Evolutionary conservation across 2,888 invertebrate species (phyloP), one percentile per base, ranked within the genome.

Genomic region (Drosophila paranaensis): DNA sequence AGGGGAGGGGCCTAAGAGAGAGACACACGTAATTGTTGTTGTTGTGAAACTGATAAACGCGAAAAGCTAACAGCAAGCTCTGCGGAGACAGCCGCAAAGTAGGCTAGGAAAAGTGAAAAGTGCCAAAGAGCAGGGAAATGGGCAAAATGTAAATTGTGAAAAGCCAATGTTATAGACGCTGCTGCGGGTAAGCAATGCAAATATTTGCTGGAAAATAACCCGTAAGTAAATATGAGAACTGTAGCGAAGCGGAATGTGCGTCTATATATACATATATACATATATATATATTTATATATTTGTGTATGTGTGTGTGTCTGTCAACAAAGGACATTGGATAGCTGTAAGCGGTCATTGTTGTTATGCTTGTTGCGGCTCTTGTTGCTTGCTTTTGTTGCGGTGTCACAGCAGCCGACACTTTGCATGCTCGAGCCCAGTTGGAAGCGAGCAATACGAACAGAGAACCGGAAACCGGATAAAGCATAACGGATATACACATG

Each of bases 201-300:
- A 82, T 83, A 87, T 82, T 83, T 82, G 71, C 75, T 55, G 55
- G 63, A 62, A 77, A 81, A 87, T 83, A 83, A 81, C 82, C 74
- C 66, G 64, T 71, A 75, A 83, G 81, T 71, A 81, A 81, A 83
- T 81, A 83, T 77, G 64, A 78, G 71, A 81, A 70, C 73, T 77
- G 75, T 77, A 81, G 45, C 40, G 67, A 54, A 37, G 50, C 54
- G 40, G 51, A 50, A 50, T 50, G 50, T 50, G 55, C 20, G 30
- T 20, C 10, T n/a, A n/a, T n/a, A n/a, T n/a, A n/a, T n/a, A n/a
- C n/a, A n/a, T 48, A 8, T 30, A 53, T 10, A 1, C 40, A 27
- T 37, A 16, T n/a, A 27, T 35, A 35, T 27, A 27, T 54, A 10
- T 43, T 13, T 30, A 30, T 13, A 37, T 48, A 48, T 40, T 46